Evolutionary conservation across 2,113 vertebrate species (phyloP).

Genomic region (Pterocles gutturalis): DNA sequence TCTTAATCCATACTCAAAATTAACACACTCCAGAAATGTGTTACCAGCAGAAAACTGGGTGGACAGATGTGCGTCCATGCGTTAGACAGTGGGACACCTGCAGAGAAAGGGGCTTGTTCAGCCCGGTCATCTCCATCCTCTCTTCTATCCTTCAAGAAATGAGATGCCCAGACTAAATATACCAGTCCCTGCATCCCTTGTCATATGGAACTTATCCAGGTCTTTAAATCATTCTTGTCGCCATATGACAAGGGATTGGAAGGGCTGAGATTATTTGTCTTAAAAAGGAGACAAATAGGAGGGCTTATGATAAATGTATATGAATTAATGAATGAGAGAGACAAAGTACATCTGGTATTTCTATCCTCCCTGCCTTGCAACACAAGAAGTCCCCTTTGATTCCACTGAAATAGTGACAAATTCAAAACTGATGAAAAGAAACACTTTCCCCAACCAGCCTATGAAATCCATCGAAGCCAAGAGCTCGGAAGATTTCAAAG

Average conservation of each 20-base stretch:
- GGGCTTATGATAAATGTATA: slow-evolving; percentile 39
- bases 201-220: slow-evolving; percentile 2
- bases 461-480: not conserved
- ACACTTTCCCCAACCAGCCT: slow-evolving; percentile 6
- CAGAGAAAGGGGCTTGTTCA: not conserved
- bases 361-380: slow-evolving; percentile 45
- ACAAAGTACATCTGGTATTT: slow-evolving; percentile 51
- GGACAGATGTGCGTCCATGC: not conserved
- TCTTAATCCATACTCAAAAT: not conserved
- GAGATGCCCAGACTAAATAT: not conserved
- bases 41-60: not conserved
- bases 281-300: slow-evolving; percentile 60
- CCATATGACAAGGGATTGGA: slow-evolving; percentile 42
- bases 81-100: not conserved
- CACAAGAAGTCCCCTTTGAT: slow-evolving; percentile 41
- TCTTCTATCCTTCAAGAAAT: not conserved
- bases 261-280: slow-evolving; percentile 64
- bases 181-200: not conserved
- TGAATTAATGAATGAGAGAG: slow-evolving; percentile 62
- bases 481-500: slow-evolving; percentile 45
- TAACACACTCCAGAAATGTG: not conserved
- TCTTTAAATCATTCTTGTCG: slow-evolving; percentile 58
- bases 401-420: slow-evolving; percentile 53
- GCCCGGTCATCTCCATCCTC: not conserved
- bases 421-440: slow-evolving; percentile 55